Base-by-base conservation (phyloP, 2,888 invertebrate genomes). In the Acrobasis consociella region DNA sequence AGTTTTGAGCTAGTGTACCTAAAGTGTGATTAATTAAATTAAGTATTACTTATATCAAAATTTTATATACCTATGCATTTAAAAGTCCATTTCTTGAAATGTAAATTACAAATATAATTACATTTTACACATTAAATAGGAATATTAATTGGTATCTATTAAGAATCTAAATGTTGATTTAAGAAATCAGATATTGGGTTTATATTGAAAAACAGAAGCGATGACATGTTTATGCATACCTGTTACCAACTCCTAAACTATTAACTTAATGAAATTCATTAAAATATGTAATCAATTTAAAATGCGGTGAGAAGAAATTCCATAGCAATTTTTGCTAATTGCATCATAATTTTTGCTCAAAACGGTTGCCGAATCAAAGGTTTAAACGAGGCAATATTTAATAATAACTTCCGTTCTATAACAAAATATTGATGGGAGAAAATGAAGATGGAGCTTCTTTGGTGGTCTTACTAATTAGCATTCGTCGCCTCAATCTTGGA, bases 381-480 rank as follows among this genome's bases (percentile, higher is more conserved):
- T n/a, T 37, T 37, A 53, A 53, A 64, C 63, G 42, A 56, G 52
- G 50, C 58, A 59, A 55, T 64, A 60, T 55, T 65, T 72, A 71
- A 72, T 66, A 72, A 74, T 71, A 69, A 70, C 72, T 77, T 75
- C 74, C 75, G 75, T 58, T 22, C 31, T 31, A 50, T 37, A 11
- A 46, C 53, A 39, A 49, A 60, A 56, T 49, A 55, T 75, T 64
- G 70, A 74, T 75, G 77, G 69, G 75, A 69, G 65, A 68, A 65
- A 64, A 72, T 77, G 69, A 72, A 75, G 69, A 70, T 64, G 67
- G 65, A 67, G 67, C 90, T 67, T 74, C 89, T 77, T 78, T 74
- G 91, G 91, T 91, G 91, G 91, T 89, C 91, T 66, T 73, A 71
- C 79, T 84, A 86, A 90, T 90, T 89, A 89, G 80, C 81, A 85